Base-by-base conservation (phyloP, 2,113 vertebrate genomes). In the Nerophis lumbriciformis region DNA sequence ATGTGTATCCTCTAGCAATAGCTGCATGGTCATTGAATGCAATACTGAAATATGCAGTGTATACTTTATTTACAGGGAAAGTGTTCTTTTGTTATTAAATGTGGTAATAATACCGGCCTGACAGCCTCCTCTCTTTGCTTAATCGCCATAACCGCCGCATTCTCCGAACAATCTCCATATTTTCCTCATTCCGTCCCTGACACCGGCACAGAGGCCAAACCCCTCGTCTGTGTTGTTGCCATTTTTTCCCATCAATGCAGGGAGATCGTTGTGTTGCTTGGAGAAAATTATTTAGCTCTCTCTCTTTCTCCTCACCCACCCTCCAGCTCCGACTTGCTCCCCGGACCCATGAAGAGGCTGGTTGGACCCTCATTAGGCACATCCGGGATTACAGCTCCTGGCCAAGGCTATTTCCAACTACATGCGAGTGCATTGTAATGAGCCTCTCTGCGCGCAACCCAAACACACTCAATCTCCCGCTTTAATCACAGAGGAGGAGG, bases 401-500 rank as follows among this genome's bases (percentile, higher is more conserved):
- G 83, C 76, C 66, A 58, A 67, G 73, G 76, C 80, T 77, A 78
- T 89, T 87, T 85, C 77, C 75, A 80, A 84, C 87, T 80, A 85
- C 85, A 87, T 90, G 87, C 79, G 76, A 85, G 81, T 59, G 88
- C 89, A 91, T 92, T 84, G 81, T 90, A 90, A 91, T 91, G 89
- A 90, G 85, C 71, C 80, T 86, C 71, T 79, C 72, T 67, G 62
- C 69, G 69, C 60, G 71, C 72, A 65, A 62, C 61, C 35, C 80
- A 85, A 86, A 87, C 83, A 83, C 84, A 73, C 87, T 89, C 83
- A 74, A 84, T 76, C 82, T 82, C 73, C 74, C 64, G 81, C 83
- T 89, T 89, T 89, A 91, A 91, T 91, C 89, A 90, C 76, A 14
- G 65, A 80, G 71, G 64, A 88, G 85, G 77, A 80, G 79, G 75